phyloP scores from a whole-genome alignment of 2,797 vertebrate genomes.

The Coccyzus lansbergi region DNA sequence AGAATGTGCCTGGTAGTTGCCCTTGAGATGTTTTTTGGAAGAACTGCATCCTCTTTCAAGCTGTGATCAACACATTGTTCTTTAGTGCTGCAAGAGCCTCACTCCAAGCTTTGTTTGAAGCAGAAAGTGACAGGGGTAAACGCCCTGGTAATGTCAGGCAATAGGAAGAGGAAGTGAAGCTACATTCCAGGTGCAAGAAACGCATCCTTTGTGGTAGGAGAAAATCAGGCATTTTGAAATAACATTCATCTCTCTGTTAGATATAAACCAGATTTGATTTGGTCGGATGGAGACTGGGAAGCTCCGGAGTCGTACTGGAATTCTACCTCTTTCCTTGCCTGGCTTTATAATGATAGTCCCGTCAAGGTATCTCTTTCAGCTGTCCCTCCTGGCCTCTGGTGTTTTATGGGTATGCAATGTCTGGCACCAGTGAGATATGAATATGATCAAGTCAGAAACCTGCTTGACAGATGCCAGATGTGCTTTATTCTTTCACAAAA shows the following conservation, averaged over 20 bases:
- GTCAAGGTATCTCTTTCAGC: slow-evolving; percentile 82
- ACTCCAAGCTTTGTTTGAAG: not conserved
- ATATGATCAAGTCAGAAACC: not conserved
- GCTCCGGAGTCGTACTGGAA: slow-evolving; percentile 95
- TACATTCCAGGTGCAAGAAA: not conserved
- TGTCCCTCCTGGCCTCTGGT: not conserved
- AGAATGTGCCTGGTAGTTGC: not conserved
- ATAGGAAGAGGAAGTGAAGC: not conserved
- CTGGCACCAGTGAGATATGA: not conserved
- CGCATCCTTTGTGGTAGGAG: not conserved
- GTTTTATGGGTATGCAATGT: not conserved
- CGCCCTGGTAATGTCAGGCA: not conserved
- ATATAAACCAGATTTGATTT: slow-evolving; percentile 90
- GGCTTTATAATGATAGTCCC: slow-evolving; percentile 97
- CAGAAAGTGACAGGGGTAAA: not conserved
- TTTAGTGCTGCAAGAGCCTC: not conserved
- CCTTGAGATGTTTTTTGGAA: not conserved
- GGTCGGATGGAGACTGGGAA: slow-evolving; percentile 96
- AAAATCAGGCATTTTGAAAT: not conserved
- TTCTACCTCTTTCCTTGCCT: slow-evolving; percentile 91
- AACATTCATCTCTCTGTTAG: slow-evolving; percentile 64
- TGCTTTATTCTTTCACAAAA: not conserved
- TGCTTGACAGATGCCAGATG: not conserved
- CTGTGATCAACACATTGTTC: not conserved
- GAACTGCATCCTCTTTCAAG: not conserved